Conservation (phyloP, 92 coral and sea anemone species). For the Chrysogorgia sp. region DNA sequence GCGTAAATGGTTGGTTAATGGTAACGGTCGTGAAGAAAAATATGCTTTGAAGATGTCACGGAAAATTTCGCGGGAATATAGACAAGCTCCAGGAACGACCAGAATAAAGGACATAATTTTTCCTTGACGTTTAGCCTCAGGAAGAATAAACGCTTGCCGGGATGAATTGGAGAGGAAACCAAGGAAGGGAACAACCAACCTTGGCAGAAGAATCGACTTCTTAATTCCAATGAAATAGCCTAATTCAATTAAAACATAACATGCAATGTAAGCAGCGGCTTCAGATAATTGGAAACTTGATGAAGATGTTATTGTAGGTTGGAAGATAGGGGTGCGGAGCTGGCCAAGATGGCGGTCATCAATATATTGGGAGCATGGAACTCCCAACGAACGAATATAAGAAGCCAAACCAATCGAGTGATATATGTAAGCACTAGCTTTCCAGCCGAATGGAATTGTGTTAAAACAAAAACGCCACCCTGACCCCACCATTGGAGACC, state of each 20-base stretch:
- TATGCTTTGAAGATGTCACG: constrained; percentile 28
- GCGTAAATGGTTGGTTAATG: not conserved
- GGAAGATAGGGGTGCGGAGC: too few species aligned
- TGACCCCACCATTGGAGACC: constrained; percentile 40
- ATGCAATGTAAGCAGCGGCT: too few species aligned
- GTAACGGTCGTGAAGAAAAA: constrained; percentile 7
- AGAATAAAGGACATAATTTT: constrained; percentile 37
- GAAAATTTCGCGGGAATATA: constrained; percentile 23
- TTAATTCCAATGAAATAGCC: too few species aligned
- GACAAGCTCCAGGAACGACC: constrained; percentile 56
- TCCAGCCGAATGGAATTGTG: constrained; percentile 54
- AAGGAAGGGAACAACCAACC: too few species aligned
- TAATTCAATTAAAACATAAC: not conserved
- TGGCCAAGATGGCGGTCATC: too few species aligned
- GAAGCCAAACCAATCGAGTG: constrained; percentile 39
- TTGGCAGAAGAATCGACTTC: too few species aligned
- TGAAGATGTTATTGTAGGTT: too few species aligned
- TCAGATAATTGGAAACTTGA: too few species aligned
- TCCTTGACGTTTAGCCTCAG: constrained; percentile 46
- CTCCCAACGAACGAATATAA: too few species aligned
- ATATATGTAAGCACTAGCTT: constrained; percentile 53
- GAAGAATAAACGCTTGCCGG: constrained; percentile 49
- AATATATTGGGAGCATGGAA: too few species aligned
- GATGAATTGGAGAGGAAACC: constrained; percentile 42
- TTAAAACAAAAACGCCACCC: constrained; percentile 10